Conservation (phyloP, 2,797 vertebrate genomes). For the Varecia variegata region DNA sequence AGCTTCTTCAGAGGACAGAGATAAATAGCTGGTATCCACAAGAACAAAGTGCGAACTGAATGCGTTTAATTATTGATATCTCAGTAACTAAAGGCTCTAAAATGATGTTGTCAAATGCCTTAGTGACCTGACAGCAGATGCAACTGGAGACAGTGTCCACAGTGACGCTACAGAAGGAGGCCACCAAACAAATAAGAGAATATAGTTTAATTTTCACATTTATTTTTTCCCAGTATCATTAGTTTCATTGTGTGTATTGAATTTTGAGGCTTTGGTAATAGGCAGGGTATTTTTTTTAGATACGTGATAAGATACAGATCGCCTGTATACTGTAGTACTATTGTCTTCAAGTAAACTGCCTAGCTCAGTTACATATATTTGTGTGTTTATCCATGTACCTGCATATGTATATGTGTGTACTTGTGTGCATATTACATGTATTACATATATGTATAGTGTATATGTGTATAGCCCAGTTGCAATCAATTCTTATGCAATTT, state of each 20-base stretch:
- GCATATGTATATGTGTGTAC: background rate
- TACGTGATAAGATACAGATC: background rate
- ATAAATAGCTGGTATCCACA: slow-evolving; percentile 83
- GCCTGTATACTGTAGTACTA: rapidly evolving
- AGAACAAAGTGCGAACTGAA: slow-evolving; percentile 84
- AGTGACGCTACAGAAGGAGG: background rate
- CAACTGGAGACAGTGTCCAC: slow-evolving; percentile 17
- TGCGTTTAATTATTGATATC: slow-evolving; percentile 88
- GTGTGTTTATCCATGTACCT: background rate
- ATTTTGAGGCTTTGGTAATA: background rate
- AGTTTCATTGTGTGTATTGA: background rate
- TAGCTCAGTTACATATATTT: background rate
- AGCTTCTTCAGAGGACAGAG: slow-evolving; percentile 85
- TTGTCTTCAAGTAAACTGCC: background rate
- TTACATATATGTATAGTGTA: no score
- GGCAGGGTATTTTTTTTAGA: background rate
- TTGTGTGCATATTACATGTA: rapidly evolving
- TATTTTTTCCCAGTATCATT: background rate
- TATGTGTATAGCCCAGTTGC: background rate
- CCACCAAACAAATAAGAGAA: slow-evolving; percentile 16
- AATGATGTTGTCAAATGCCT: slow-evolving; percentile 83
- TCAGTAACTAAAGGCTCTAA: slow-evolving; percentile 82
- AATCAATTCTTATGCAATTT: background rate
- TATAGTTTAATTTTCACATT: background rate
- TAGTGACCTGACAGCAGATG: slow-evolving; percentile 79